Conservation (phyloP, 1,140 invertebrate genomes). For the Eriocheir sinensis region DNA sequence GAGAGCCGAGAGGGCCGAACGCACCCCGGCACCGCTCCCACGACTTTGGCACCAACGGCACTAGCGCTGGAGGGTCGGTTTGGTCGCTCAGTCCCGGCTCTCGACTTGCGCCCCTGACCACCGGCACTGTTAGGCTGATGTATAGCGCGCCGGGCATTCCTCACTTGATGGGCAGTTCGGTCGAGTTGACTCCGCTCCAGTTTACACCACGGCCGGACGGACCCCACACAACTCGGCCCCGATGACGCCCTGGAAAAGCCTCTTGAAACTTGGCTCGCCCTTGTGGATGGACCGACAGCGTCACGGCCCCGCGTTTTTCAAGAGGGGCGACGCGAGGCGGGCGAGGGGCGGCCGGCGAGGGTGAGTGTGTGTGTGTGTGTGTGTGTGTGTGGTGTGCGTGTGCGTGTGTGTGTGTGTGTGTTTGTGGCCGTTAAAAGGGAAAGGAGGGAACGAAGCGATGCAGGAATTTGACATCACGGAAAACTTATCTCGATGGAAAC, state of each 20-base stretch:
- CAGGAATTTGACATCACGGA: background rate
- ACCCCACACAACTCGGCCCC: conserved; percentile 54
- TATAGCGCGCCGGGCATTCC: conserved; percentile 75
- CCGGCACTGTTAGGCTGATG: conserved; percentile 73
- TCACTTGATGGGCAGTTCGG: conserved; percentile 74
- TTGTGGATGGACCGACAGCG: conserved; percentile 41
- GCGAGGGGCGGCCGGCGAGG: background rate
- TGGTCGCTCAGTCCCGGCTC: background rate
- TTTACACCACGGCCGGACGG: conserved; percentile 61
- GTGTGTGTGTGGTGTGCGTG: conserved; percentile 20
- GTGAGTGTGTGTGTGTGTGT: background rate
- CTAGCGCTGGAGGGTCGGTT: background rate
- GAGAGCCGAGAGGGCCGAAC: conserved; percentile 29
- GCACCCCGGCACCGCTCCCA: background rate
- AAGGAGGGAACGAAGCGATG: no score
- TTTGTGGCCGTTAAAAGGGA: no score
- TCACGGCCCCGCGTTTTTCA: conserved; percentile 36
- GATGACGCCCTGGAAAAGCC: conserved; percentile 60
- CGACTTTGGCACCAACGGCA: background rate
- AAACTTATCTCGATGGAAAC: no score
- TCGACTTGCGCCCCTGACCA: conserved; percentile 31
- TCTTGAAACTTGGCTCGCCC: conserved; percentile 65
- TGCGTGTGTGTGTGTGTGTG: conserved; percentile 9
- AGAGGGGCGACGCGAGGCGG: conserved; percentile 6
- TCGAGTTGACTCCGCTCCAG: conserved; percentile 72